phyloP scores from a whole-genome alignment of 2,113 vertebrate genomes.

The Erythrolamprus reginae region DNA sequence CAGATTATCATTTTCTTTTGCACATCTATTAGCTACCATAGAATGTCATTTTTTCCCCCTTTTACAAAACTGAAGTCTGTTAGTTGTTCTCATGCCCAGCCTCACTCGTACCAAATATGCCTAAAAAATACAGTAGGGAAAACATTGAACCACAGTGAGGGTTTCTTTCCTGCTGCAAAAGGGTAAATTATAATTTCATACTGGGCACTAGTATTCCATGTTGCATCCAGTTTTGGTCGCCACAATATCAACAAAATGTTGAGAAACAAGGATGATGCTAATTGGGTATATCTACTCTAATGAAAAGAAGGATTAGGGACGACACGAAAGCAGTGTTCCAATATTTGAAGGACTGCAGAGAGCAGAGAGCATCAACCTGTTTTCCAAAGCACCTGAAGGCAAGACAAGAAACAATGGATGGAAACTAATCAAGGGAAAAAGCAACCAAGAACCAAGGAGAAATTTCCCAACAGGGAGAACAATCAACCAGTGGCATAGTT shows the following conservation, averaged over 20 bases:
- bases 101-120: background rate
- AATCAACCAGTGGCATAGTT: background rate
- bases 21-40: background rate
- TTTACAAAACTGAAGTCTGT: background rate
- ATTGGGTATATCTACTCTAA: background rate
- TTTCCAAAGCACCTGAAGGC: background rate
- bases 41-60: background rate
- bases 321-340: background rate
- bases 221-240: background rate
- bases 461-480: background rate
- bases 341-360: background rate
- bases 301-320: background rate
- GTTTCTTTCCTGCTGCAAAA: background rate
- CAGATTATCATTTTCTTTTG: background rate
- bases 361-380: background rate
- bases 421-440: background rate
- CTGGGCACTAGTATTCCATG: background rate
- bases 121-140: background rate
- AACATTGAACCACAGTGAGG: background rate
- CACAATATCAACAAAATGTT: background rate
- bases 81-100: background rate
- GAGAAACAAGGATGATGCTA: background rate
- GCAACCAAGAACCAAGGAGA: background rate
- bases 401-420: background rate
- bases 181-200: background rate